Evolutionary conservation across 2,888 invertebrate species (phyloP).

Genomic region (Drosophila pseudotakahashii): DNA sequence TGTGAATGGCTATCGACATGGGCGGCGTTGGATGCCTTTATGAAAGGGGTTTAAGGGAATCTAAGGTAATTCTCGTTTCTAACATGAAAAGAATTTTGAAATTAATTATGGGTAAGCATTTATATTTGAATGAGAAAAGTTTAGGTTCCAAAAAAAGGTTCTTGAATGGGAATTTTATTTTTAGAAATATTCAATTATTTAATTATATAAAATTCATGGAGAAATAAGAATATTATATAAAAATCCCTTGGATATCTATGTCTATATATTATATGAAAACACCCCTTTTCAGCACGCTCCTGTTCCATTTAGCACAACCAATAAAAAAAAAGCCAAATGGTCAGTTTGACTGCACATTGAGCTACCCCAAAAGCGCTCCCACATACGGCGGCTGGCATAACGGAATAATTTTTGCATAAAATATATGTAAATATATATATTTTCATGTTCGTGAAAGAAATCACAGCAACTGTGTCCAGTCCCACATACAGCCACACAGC

Average conservation of each 20-base stretch:
- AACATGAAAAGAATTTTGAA: too few relatives aligned
- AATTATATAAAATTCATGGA: too few relatives aligned
- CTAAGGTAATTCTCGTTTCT: background rate
- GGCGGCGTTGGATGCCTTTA: constrained; percentile 34
- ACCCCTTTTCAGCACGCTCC: constrained; percentile 26
- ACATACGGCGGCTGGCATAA: constrained; percentile 74
- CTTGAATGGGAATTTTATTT: too few relatives aligned
- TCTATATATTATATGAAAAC: background rate
- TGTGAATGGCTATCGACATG: constrained; percentile 47
- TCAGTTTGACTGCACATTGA: constrained; percentile 71
- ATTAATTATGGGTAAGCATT: too few relatives aligned
- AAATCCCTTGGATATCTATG: too few relatives aligned
- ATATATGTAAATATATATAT: constrained; percentile 81
- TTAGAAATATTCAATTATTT: too few relatives aligned
- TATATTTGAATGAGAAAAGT: too few relatives aligned
- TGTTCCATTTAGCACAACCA: constrained; percentile 64
- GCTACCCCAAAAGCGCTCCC: constrained; percentile 54
- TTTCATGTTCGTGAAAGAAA: constrained; percentile 67
- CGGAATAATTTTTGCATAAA: constrained; percentile 83
- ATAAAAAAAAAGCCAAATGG: constrained; percentile 74
- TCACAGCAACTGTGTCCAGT: constrained; percentile 71
- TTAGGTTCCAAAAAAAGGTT: too few relatives aligned
- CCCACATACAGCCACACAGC: constrained; percentile 19
- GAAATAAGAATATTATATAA: too few relatives aligned
- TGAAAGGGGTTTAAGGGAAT: background rate